These are phyloP conservation scores for Papilio glaucus DNA, from an alignment of 1,140 invertebrate species.

Conservation along the genomic window DNA sequence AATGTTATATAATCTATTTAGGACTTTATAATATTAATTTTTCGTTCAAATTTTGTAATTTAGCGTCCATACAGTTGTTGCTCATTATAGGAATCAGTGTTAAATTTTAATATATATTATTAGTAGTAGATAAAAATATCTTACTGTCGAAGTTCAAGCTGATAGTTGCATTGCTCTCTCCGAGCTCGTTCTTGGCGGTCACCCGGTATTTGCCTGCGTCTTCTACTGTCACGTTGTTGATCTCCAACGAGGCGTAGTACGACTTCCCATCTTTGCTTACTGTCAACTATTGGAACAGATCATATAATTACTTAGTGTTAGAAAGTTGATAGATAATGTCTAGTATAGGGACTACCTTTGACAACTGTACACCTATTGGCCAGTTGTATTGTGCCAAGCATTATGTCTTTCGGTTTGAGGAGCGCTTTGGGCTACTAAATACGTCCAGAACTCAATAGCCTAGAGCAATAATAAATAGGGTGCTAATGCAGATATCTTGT, in stretches of 20 bases:
- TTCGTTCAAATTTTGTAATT: background rate
- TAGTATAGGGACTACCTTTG: no score
- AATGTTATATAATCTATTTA: no score
- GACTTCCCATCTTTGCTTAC: conserved; percentile 96
- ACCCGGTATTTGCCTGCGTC: conserved; percentile 99
- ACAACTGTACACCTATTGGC: no score
- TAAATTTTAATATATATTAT: conserved; percentile 21
- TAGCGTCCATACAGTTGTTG: background rate
- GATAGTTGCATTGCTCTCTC: conserved; percentile 97
- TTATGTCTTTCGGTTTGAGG: no score
- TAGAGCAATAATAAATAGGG: no score
- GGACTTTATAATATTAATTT: background rate
- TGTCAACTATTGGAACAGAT: conserved; percentile 86
- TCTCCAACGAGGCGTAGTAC: conserved; percentile 95
- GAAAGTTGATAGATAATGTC: no score
- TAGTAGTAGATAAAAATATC: conserved; percentile 74
- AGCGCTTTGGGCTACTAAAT: no score
- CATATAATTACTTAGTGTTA: conserved; percentile 12
- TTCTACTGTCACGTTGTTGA: conserved; percentile 96
- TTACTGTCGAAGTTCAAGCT: conserved; percentile 99
- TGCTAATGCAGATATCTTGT: no score
- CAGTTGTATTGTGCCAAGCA: no score
- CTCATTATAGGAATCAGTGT: background rate
- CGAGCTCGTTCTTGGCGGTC: conserved; percentile 97
- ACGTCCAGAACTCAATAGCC: no score